phyloP scores from a whole-genome alignment of 2,113 vertebrate genomes.

The Leucopsar rothschildi region DNA sequence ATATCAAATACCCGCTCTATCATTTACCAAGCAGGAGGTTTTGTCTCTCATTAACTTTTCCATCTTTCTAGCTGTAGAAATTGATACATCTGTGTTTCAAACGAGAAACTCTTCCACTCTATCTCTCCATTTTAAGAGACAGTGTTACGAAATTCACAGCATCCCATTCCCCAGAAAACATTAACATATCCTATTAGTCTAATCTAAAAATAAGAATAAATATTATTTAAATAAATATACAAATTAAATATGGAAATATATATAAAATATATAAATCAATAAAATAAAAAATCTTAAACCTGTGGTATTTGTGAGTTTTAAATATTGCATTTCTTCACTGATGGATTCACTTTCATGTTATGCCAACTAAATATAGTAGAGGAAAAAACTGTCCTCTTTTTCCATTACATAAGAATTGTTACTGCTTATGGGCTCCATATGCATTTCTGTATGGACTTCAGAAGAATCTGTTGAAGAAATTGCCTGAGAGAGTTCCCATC shows the following conservation, averaged over 20 bases:
- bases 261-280: no score
- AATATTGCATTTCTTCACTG: not conserved
- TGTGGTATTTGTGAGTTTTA: not conserved
- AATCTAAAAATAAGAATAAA: not conserved
- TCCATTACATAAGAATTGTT: not conserved
- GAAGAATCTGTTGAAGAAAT: not conserved
- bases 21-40: not conserved
- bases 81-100: not conserved
- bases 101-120: conserved; percentile 11
- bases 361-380: not conserved
- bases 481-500: not conserved
- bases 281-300: not conserved
- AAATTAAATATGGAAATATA: no score
- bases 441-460: not conserved
- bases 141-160: not conserved
- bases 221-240: no score
- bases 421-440: not conserved
- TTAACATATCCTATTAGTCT: not conserved
- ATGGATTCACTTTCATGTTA: not conserved
- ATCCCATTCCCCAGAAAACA: conserved; percentile 11
- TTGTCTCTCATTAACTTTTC: conserved; percentile 32
- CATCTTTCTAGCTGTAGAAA: conserved; percentile 24
- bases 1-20: not conserved
- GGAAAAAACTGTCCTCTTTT: not conserved
- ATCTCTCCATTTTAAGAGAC: not conserved